Evolutionary conservation across 2,797 vertebrate genomes (phyloP).

Genomic region (Gymnocypris eckloni): DNA sequence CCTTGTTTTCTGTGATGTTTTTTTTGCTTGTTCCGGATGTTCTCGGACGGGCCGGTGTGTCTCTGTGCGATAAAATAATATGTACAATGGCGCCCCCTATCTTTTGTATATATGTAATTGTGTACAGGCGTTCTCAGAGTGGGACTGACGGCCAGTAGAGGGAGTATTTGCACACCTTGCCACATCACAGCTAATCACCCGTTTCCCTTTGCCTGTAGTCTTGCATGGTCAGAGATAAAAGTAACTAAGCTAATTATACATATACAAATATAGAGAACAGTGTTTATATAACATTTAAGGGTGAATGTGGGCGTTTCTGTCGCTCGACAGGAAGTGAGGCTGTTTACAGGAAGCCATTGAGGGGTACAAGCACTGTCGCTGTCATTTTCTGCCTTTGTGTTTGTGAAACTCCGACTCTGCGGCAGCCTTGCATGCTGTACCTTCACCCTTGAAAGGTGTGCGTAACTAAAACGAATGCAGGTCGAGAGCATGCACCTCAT

Average conservation of each 20-base stretch:
- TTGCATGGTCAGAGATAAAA: conserved; percentile 86
- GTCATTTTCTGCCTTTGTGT: conserved; percentile 19
- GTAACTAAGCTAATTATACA: conserved; percentile 81
- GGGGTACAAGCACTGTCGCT: conserved; percentile 28
- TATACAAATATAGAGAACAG: conserved; percentile 76
- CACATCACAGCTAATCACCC: conserved; percentile 81
- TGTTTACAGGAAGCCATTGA: conserved; percentile 26
- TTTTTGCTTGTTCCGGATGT: conserved; percentile 55
- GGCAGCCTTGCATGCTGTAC: conserved; percentile 48
- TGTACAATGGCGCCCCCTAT: conserved; percentile 63
- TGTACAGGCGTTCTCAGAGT: conserved; percentile 84
- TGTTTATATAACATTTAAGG: conserved; percentile 76
- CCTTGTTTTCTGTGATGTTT: conserved; percentile 52
- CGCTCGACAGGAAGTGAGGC: conserved; percentile 52
- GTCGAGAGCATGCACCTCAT: conserved; percentile 50
- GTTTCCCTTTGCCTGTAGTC: conserved; percentile 86
- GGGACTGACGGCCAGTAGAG: conserved; percentile 97
- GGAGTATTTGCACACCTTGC: conserved; percentile 83
- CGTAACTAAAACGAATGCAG: conserved; percentile 15
- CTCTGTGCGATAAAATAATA: conserved; percentile 69
- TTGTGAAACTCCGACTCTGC: conserved; percentile 20
- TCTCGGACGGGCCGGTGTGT: conserved; percentile 71
- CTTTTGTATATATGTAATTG: conserved; percentile 86
- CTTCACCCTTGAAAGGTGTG: conserved; percentile 18
- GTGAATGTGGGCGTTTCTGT: conserved; percentile 53